Evolutionary conservation across 1,140 invertebrate species (phyloP).

Genomic region (Cotesia glomerata): DNA sequence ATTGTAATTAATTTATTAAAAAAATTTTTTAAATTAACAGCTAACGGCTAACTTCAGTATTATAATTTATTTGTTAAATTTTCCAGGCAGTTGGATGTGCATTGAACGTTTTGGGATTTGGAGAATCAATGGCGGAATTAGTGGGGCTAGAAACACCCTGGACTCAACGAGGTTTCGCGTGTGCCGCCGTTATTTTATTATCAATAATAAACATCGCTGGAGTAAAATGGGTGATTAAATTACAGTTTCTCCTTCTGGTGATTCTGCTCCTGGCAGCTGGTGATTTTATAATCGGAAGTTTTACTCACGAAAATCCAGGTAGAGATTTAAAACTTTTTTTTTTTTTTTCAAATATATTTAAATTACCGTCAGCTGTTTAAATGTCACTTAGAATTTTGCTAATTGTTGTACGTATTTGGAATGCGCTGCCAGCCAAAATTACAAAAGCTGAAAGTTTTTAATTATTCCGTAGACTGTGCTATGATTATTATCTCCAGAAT

Average conservation of each 20-base stretch:
- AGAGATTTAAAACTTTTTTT: slow-evolving; percentile 23
- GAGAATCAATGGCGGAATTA: slow-evolving; percentile 89
- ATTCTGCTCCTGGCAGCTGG: slow-evolving; percentile 84
- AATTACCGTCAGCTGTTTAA: too few relatives aligned
- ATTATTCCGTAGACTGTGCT: too few relatives aligned
- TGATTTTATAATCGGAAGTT: slow-evolving; percentile 89
- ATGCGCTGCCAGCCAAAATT: too few relatives aligned
- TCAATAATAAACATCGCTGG: slow-evolving; percentile 89
- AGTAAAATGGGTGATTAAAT: slow-evolving; percentile 91
- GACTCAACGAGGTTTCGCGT: slow-evolving; percentile 81
- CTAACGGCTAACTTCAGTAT: too few relatives aligned
- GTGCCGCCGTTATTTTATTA: slow-evolving; percentile 79
- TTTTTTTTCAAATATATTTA: too few relatives aligned
- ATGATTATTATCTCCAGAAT: too few relatives aligned
- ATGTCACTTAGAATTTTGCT: too few relatives aligned
- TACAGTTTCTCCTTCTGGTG: slow-evolving; percentile 85
- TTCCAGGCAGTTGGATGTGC: slow-evolving; percentile 91
- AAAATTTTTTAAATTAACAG: too few relatives aligned
- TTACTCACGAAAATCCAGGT: slow-evolving; percentile 74
- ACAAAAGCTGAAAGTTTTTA: too few relatives aligned
- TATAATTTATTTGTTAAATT: too few relatives aligned
- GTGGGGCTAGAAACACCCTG: slow-evolving; percentile 76
- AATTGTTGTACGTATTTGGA: too few relatives aligned
- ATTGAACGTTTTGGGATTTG: slow-evolving; percentile 91
- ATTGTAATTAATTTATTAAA: too few relatives aligned